A percentile compares a stretch with the other conserved stretches of the same genome.
Conservation (phyloP, 2,888 invertebrate species). For the Drosophila nr. perissopoda region DNA sequence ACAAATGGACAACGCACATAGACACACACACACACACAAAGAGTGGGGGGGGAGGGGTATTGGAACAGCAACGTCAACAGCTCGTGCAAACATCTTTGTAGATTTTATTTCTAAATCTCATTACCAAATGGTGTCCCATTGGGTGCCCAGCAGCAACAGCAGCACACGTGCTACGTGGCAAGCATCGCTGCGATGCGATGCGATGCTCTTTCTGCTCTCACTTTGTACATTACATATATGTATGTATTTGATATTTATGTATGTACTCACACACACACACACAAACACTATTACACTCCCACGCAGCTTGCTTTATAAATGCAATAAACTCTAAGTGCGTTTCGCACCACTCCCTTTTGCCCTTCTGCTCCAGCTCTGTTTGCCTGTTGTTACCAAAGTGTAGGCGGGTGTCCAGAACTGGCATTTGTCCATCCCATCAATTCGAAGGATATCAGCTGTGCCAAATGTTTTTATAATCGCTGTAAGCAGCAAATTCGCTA, state of each 20-base stretch:
- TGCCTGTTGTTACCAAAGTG: conserved; percentile 28
- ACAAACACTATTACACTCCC: neutral
- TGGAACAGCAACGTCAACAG: conserved; percentile 67
- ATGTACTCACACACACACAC: conserved; percentile 20
- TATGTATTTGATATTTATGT: conserved; percentile 8
- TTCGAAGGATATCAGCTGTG: conserved; percentile 69
- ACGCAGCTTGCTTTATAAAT: conserved; percentile 58
- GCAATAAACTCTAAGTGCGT: conserved; percentile 79
- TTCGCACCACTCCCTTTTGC: conserved; percentile 17
- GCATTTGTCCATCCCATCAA: conserved; percentile 52
- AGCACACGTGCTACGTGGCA: conserved; percentile 46
- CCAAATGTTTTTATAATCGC: conserved; percentile 77
- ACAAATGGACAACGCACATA: conserved; percentile 79
- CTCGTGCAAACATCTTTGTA: conserved; percentile 81
- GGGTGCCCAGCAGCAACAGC: conserved; percentile 38
- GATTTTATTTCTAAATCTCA: conserved; percentile 81
- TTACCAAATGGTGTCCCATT: conserved; percentile 80
- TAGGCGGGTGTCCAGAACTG: conserved; percentile 7
- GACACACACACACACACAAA: conserved; percentile 37
- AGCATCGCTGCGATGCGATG: neutral
- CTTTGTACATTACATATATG: neutral
- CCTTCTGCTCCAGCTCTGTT: neutral
- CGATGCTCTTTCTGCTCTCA: neutral
- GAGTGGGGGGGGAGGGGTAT: neutral
- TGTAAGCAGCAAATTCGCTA: conserved; percentile 25